These are phyloP conservation scores for Oeneis ivallda DNA, from an alignment of 2,888 invertebrate species.

Conservation along the genomic window DNA sequence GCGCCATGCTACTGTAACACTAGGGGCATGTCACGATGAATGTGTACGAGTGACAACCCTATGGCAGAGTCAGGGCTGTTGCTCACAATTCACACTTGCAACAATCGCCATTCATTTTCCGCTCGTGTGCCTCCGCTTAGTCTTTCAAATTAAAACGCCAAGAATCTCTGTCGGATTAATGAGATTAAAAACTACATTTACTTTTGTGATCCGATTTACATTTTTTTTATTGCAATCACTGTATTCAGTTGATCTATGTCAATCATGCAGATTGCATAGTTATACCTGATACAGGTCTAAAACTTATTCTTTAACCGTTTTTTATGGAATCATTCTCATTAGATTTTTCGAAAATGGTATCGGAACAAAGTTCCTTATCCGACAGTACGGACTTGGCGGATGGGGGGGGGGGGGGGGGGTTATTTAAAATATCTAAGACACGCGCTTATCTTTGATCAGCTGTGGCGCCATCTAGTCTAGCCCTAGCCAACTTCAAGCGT, in stretches of 20 bases:
- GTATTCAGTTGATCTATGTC: too few relatives aligned
- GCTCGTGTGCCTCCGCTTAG: conserved; percentile 68
- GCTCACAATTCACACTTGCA: conserved; percentile 59
- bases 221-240: background rate
- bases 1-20: background rate
- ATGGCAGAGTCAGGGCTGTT: conserved; percentile 52
- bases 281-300: background rate
- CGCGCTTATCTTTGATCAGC: too few relatives aligned
- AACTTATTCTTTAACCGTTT: background rate
- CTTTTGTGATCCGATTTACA: conserved; percentile 2
- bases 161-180: conserved; percentile 47
- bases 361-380: too few relatives aligned
- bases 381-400: too few relatives aligned
- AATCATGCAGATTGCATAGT: background rate
- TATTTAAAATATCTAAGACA: too few relatives aligned
- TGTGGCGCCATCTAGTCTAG: too few relatives aligned
- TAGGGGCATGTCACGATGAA: background rate
- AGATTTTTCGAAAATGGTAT: too few relatives aligned
- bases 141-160: conserved; percentile 57
- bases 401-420: too few relatives aligned
- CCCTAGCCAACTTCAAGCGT: too few relatives aligned
- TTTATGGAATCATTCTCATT: too few relatives aligned
- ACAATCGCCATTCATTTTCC: conserved; percentile 75
- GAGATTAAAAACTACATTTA: conserved; percentile 25
- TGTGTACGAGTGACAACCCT: conserved; percentile 7